Base-by-base conservation (phyloP, 2,888 invertebrate species). In the Netelia virgata region DNA sequence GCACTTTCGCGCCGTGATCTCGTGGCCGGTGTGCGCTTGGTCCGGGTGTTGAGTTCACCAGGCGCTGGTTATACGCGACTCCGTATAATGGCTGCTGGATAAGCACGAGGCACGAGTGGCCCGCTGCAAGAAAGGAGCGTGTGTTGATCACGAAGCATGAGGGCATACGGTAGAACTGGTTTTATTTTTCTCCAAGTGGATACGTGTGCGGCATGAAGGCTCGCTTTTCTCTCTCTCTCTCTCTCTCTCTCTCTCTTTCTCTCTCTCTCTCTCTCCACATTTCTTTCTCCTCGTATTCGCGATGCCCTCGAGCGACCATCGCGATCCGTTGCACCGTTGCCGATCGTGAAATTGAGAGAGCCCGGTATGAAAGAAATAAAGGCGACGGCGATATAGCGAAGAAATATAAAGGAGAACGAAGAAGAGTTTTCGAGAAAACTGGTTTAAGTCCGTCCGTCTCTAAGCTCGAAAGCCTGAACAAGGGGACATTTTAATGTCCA, bases 1-100 rank as follows among this genome's bases (percentile, higher is more conserved):
- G 85, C 85, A 86, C 87, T 84, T 87, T 82, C 75, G 81, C 66
- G 55, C 79, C 41, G 41, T 64, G 80, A 73, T 82, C 84, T 82
- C 84, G 80, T 77, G 80, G 80, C 82, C 81, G 47, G 73, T 59
- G 86, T 74, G 82, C 5, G 28, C 28, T 28, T 28, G 5, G 28
- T 70, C 84, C 85, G 76, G 79, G 83, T 82, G 63, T 77, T 53
- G 86, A 28, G 53, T 66, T 61, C 55, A 50, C 20, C 55, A 23
- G 43, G 18, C 70, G 70, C 61, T 75, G 75, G 59, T 72, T 69
- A 23, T 70, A n/a, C 10, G 36, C 36, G 53, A 20, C 18, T 28
- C 53, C 10, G 50, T 23, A 61, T 18, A 18, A 36, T 53, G 36
- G 69, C 78, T 63, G 70, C 77, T 23, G 57, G 57, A 61, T 23